Evolutionary conservation across 2,113 vertebrate genomes (phyloP).

Genomic region (Pica pica): DNA sequence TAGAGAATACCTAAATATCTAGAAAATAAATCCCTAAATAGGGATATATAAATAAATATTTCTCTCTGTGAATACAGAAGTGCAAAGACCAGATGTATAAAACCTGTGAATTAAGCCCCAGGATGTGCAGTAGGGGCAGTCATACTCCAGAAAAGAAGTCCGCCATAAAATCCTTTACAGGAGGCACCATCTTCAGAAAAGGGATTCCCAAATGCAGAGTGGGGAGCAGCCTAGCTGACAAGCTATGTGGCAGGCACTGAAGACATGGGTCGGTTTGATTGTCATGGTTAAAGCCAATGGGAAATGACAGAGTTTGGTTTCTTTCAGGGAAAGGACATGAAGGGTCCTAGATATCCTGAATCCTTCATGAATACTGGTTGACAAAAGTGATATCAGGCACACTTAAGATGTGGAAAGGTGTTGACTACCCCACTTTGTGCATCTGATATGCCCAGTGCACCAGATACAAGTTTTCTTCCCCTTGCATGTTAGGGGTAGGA

Average conservation of each 20-base stretch:
- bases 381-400: neutral
- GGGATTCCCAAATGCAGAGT: neutral
- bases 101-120: neutral
- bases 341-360: neutral
- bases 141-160: neutral
- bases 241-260: accelerated
- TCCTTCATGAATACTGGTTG: accelerated
- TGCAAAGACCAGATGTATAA: neutral
- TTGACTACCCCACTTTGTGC: neutral
- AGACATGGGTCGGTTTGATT: neutral
- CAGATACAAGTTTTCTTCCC: neutral
- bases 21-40: neutral
- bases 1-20: neutral
- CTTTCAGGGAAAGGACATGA: neutral
- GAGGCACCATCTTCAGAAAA: neutral
- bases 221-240: neutral
- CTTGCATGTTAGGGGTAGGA: neutral
- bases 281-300: neutral
- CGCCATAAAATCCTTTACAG: neutral
- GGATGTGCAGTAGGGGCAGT: neutral
- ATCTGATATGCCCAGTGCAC: neutral
- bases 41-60: neutral
- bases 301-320: neutral
- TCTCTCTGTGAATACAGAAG: neutral
- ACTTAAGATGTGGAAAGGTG: neutral